Evolutionary conservation across 92 coral and sea anemone species (phyloP).

Genomic region (Plumapathes pennacea): DNA sequence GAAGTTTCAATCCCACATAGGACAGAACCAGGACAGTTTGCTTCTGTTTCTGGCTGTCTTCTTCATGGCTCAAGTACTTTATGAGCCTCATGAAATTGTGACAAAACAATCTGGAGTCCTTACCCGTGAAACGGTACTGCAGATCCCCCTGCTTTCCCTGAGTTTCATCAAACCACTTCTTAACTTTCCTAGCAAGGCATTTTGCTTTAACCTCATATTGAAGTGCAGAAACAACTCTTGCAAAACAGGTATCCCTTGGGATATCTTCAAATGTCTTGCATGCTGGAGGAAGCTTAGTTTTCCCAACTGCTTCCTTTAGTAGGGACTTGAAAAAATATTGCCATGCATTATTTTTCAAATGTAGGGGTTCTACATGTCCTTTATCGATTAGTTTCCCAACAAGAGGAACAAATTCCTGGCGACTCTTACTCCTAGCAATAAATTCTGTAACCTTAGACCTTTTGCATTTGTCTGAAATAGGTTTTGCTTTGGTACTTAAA

Average conservation of each 20-base stretch:
- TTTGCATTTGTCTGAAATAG: constrained; percentile 14
- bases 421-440: constrained; percentile 51
- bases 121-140: constrained; percentile 72
- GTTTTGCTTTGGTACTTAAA: constrained; percentile 13
- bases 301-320: constrained; percentile 60
- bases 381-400: constrained; percentile 42
- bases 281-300: constrained; percentile 32
- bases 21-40: constrained; percentile 43
- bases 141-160: constrained; percentile 54
- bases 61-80: constrained; percentile 26
- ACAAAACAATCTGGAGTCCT: constrained; percentile 57
- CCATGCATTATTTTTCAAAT: constrained; percentile 57
- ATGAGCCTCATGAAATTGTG: constrained; percentile 51
- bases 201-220: constrained; percentile 58
- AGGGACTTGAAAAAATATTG: constrained; percentile 54
- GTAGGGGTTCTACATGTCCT: constrained; percentile 62
- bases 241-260: constrained; percentile 46
- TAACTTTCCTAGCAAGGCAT: constrained; percentile 56
- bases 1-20: constrained; percentile 47
- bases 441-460: constrained; percentile 41
- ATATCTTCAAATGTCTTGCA: constrained; percentile 43
- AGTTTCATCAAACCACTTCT: constrained; percentile 70
- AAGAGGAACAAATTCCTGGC: constrained; percentile 47
- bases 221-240: constrained; percentile 44
- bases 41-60: constrained; percentile 58